Evolutionary conservation across 2,113 vertebrate species (phyloP), one percentile per base, ranked within the genome.

Genomic region (Hippocampus abdominalis): DNA sequence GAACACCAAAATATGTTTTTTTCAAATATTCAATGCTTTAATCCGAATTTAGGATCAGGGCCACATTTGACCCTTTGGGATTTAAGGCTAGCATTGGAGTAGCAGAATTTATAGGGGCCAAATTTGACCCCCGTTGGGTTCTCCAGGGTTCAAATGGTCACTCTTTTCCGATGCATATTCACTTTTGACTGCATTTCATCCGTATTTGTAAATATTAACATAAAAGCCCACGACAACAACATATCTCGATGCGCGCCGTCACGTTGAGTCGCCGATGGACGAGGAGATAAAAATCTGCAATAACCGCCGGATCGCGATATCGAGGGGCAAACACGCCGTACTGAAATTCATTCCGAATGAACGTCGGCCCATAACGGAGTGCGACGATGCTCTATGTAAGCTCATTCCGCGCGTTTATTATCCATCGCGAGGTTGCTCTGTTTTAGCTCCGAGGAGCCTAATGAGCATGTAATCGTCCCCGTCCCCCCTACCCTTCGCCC

Each of bases 401-500:
- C 36, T 39, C 40, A 66, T 1, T 61, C 60, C 70, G 36, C 49
- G 25, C 63, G 9, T 25, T 36, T 40, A 65, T 73, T 65, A n/a
- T 42, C 25, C 7, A 11, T 76, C 39, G 0, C 1, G 16, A 7
- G 59, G 51, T 80, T 74, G 76, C 71, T 77, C 70, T 60, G 68
- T 81, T 84, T 71, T 23, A 48, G 56, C 13, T 27, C 61, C 68
- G 13, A 76, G 53, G 13, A 29, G 79, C 68, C 74, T 71, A 77
- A 84, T 59, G 65, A 84, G 79, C 54, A 64, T 74, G 70, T 78
- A 76, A 83, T 84, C 68, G 73, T 39, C 85, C 80, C 79, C 70
- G 71, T 75, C 67, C 60, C 39, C 59, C 69, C 77, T 44, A 12
- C 21, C 21, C 10, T 51, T 51, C 18, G 3, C 20, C 20, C 20